phyloP scores from a whole-genome alignment of 2,888 invertebrate genomes.

The Julus scanicus region DNA sequence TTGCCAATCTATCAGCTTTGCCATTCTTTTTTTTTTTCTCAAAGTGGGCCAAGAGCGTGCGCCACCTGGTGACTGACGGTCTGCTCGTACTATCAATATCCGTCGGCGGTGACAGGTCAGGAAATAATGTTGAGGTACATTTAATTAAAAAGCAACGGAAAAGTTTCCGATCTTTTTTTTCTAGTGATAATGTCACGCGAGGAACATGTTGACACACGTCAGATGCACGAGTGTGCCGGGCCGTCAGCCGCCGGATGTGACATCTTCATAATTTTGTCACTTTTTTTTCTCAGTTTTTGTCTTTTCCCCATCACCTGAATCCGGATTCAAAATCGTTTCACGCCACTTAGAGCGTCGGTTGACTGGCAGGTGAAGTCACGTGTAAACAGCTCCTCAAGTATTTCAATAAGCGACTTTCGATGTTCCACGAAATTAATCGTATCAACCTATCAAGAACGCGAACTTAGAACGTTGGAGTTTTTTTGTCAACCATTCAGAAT shows the following conservation, averaged over 20 bases:
- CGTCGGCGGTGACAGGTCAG: conserved; percentile 2
- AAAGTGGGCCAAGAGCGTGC: background rate
- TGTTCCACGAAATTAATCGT: background rate
- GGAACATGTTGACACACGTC: conserved; percentile 1
- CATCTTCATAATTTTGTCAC: conserved; percentile 46
- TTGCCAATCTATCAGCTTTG: background rate
- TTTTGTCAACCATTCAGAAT: background rate
- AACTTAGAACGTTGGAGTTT: background rate
- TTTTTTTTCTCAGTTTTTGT: background rate
- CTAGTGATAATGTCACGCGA: conserved; percentile 12
- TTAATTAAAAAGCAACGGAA: conserved; percentile 21
- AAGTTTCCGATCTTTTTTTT: background rate
- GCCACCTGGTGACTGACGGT: background rate
- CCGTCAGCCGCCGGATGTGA: conserved; percentile 37
- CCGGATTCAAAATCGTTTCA: background rate
- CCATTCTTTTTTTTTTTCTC: background rate
- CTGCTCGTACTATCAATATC: background rate
- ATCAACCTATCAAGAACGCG: background rate
- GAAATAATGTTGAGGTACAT: conserved; percentile 11
- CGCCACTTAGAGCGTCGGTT: background rate
- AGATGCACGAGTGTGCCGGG: background rate
- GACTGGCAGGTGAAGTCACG: background rate
- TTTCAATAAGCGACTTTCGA: background rate
- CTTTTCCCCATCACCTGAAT: conserved; percentile 4
- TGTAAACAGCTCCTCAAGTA: background rate